A percentile compares a stretch with the other conserved stretches of the same genome.
Conservation (phyloP, 2,888 invertebrate genomes). For the Urechis unicinctus region DNA sequence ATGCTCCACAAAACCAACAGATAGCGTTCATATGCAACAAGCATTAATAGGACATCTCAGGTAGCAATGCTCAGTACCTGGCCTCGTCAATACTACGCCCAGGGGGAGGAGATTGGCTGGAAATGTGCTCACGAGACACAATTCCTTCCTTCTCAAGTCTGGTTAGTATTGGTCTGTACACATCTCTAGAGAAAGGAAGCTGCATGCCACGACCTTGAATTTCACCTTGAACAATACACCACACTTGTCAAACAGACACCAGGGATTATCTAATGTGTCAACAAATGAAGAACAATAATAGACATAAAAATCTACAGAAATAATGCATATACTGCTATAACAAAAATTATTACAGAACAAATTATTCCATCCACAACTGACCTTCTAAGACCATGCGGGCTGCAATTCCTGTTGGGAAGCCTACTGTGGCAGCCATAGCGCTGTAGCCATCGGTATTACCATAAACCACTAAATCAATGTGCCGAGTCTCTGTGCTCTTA, state of each 20-base stretch:
- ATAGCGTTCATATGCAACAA: too few species aligned
- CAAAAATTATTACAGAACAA: too few species aligned
- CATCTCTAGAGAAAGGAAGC: slow-evolving; percentile 82
- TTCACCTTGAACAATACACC: slow-evolving; percentile 63
- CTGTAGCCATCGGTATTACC: slow-evolving; percentile 73
- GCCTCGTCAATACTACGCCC: too few species aligned
- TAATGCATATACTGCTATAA: neutral
- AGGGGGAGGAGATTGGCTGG: too few species aligned
- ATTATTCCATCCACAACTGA: slow-evolving; percentile 36
- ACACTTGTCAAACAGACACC: neutral
- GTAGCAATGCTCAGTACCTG: too few species aligned
- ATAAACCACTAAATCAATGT: slow-evolving; percentile 74
- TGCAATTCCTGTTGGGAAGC: slow-evolving; percentile 90
- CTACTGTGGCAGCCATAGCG: slow-evolving; percentile 93
- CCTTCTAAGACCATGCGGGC: slow-evolving; percentile 96
- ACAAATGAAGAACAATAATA: neutral
- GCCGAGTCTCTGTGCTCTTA: slow-evolving; percentile 66
- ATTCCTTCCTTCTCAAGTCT: slow-evolving; percentile 82
- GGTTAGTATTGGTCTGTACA: slow-evolving; percentile 82
- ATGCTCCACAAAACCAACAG: too few species aligned
- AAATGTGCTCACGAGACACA: too few species aligned
- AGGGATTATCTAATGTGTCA: too few species aligned
- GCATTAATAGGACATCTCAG: too few species aligned
- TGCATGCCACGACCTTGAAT: slow-evolving; percentile 92
- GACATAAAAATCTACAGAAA: neutral